Evolutionary conservation across 2,888 invertebrate species (phyloP).

Genomic region (Apodemia zela): DNA sequence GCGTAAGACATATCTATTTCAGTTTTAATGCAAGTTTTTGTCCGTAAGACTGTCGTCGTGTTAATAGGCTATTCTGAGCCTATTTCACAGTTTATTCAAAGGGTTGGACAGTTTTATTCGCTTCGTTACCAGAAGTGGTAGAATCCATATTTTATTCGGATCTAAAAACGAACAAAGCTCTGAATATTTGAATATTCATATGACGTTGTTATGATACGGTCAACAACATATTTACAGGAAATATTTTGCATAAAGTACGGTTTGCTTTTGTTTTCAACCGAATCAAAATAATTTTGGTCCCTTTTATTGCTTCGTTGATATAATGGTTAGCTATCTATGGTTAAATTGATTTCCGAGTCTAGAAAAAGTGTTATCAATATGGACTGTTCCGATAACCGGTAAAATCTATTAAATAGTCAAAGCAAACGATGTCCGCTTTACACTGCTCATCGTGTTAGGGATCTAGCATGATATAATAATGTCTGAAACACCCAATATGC

Average conservation of each 20-base stretch:
- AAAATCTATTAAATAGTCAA: too few relatives aligned
- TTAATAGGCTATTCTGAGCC: conserved; percentile 67
- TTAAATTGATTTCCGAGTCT: too few relatives aligned
- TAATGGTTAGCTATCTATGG: not conserved
- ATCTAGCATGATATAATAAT: too few relatives aligned
- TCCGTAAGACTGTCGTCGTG: conserved; percentile 62
- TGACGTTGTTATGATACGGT: conserved; percentile 13
- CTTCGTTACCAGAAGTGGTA: conserved; percentile 53
- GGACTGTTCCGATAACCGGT: too few relatives aligned
- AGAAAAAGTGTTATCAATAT: too few relatives aligned
- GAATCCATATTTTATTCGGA: conserved; percentile 22
- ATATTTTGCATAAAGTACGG: not conserved
- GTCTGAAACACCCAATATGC: too few relatives aligned
- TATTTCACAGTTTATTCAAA: conserved; percentile 67
- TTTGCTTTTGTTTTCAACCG: not conserved
- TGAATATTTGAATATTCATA: conserved; percentile 19
- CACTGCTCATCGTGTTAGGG: too few relatives aligned
- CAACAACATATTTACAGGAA: conserved; percentile 15
- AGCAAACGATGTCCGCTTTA: too few relatives aligned
- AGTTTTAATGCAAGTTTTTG: not conserved
- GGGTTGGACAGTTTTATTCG: conserved; percentile 63
- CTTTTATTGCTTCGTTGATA: not conserved
- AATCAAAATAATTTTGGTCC: not conserved
- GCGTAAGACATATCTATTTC: not conserved
- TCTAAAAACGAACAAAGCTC: conserved; percentile 15